Conservation (phyloP, 2,113 vertebrate genomes). For the Elanus axillaris region DNA sequence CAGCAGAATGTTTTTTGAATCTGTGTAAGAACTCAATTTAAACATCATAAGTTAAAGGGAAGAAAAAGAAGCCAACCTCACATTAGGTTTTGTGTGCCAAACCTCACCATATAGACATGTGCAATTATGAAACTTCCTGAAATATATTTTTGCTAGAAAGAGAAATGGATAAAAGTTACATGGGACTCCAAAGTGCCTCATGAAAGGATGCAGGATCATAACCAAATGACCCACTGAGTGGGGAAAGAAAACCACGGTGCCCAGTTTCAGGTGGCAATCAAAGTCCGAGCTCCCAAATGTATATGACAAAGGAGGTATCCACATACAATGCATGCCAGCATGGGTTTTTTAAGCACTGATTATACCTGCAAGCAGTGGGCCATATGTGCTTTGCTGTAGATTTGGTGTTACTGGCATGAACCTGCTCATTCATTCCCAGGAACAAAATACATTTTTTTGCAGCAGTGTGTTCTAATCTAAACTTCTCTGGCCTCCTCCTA, state of each 20-base stretch:
- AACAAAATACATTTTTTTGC: neutral
- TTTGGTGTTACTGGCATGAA: neutral
- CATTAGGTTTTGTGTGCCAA: constrained; percentile 12
- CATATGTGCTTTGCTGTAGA: neutral
- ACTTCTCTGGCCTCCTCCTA: neutral
- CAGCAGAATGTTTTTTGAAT: constrained; percentile 3
- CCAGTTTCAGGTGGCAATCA: neutral
- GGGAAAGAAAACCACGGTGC: neutral
- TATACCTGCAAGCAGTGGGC: neutral
- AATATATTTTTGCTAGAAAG: constrained; percentile 69
- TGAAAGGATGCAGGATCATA: neutral
- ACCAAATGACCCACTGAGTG: neutral
- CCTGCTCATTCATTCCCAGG: neutral
- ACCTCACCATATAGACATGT: constrained; percentile 56
- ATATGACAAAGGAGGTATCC: neutral
- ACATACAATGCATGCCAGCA: neutral
- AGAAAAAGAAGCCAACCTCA: constrained; percentile 1
- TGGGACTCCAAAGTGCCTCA: neutral
- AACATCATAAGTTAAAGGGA: constrained; percentile 9
- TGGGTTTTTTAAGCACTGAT: neutral
- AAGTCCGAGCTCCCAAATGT: neutral
- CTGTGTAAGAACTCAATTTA: neutral
- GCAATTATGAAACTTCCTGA: constrained; percentile 58
- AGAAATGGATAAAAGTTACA: constrained; percentile 29
- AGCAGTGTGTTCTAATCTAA: neutral